Evolutionary conservation across 2,113 vertebrate genomes (phyloP).

Genomic region (Barnardius zonarius): DNA sequence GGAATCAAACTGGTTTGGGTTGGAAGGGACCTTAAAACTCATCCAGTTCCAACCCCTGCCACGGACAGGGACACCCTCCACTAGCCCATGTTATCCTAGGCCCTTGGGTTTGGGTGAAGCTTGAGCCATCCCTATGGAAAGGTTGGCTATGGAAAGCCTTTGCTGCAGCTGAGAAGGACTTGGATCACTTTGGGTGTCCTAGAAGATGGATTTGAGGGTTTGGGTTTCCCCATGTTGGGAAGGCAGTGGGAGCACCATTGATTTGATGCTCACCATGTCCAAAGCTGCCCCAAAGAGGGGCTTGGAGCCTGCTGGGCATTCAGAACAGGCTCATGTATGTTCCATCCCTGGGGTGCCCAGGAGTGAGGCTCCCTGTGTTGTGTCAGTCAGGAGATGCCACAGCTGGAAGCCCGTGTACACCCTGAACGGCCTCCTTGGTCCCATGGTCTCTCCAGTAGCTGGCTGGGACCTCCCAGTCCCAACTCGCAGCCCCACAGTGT

Average conservation of each 20-base stretch:
- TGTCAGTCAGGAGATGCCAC: background rate
- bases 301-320: background rate
- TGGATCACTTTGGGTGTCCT: fast-evolving
- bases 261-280: background rate
- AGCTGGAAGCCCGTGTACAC: too few relatives aligned
- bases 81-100: background rate
- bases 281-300: fast-evolving
- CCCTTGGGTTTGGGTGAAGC: background rate
- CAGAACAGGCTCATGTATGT: too few relatives aligned
- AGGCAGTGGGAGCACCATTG: background rate
- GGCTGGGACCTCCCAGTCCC: background rate
- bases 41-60: background rate
- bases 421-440: background rate
- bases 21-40: background rate
- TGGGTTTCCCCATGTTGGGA: background rate
- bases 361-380: background rate
- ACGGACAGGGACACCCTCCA: background rate
- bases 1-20: background rate
- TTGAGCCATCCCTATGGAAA: background rate
- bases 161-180: background rate
- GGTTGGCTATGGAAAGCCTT: background rate
- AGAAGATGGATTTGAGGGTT: background rate
- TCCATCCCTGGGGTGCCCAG: background rate
- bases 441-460: background rate
- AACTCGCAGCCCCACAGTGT: fast-evolving